Evolutionary conservation across 2,113 vertebrate species (phyloP).

Genomic region (Calidris pygmaea): DNA sequence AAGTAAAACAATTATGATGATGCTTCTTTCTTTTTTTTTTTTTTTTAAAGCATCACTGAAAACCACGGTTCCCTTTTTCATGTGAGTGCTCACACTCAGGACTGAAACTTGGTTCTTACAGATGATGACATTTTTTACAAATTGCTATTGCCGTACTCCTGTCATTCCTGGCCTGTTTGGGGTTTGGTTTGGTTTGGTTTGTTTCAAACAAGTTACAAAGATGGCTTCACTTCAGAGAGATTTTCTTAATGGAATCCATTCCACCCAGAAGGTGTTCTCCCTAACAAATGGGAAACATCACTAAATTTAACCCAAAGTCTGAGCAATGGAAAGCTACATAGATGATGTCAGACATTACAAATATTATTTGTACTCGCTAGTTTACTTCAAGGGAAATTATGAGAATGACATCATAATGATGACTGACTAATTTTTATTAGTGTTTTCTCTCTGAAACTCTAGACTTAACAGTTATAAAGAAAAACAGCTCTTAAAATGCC

Average conservation of each 20-base stretch:
- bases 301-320: slow-evolving; percentile 72
- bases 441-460: slow-evolving; percentile 75
- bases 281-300: slow-evolving; percentile 79
- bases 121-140: neutral
- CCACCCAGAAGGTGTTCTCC: slow-evolving; percentile 72
- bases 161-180: neutral
- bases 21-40: neutral
- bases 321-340: slow-evolving; percentile 83
- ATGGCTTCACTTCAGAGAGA: slow-evolving; percentile 66
- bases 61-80: neutral
- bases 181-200: neutral
- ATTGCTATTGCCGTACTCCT: neutral
- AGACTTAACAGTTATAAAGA: slow-evolving; percentile 67
- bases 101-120: neutral
- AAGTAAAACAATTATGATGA: neutral
- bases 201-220: slow-evolving; percentile 44
- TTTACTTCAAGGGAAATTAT: slow-evolving; percentile 81
- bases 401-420: slow-evolving; percentile 80
- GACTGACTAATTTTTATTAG: slow-evolving; percentile 79
- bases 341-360: slow-evolving; percentile 84
- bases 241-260: slow-evolving; percentile 72
- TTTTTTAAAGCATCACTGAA: neutral
- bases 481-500: slow-evolving; percentile 67
- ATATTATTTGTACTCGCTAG: slow-evolving; percentile 84
- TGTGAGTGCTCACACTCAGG: neutral